Evolutionary conservation across 2,113 vertebrate genomes (phyloP).

Genomic region (Solenodon paradoxus): DNA sequence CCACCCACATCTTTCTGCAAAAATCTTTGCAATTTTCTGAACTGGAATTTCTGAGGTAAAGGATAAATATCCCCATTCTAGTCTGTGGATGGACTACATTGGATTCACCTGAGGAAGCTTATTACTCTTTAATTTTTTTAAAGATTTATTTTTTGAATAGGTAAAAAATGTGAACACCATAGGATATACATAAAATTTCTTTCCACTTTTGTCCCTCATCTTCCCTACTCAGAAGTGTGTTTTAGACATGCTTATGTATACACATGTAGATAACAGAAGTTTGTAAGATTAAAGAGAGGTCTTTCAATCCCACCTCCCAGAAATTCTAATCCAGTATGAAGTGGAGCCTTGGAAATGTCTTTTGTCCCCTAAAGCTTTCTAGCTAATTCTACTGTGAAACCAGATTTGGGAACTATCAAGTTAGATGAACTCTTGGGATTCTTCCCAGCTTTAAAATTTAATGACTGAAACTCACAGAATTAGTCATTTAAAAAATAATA

Average conservation of each 20-base stretch:
- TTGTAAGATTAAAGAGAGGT: background rate
- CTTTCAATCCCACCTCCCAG: background rate
- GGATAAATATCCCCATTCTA: background rate
- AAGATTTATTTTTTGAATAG: constrained; percentile 20
- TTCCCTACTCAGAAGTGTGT: background rate
- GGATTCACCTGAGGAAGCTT: background rate
- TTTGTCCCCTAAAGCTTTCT: background rate
- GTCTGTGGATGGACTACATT: background rate
- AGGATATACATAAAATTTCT: background rate
- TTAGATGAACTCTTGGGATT: constrained; percentile 35
- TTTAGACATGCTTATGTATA: background rate
- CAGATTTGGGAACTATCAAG: constrained; percentile 11
- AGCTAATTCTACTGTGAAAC: background rate
- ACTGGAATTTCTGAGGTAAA: constrained; percentile 26
- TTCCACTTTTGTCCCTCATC: background rate
- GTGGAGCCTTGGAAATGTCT: background rate
- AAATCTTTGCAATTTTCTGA: constrained; percentile 25
- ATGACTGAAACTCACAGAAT: constrained; percentile 37
- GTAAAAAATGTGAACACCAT: background rate
- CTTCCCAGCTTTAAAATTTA: constrained; percentile 53
- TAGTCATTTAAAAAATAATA: constrained; percentile 35
- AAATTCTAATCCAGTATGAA: background rate
- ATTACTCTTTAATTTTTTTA: background rate
- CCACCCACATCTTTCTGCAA: background rate
- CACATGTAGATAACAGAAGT: background rate